phyloP scores from a whole-genome alignment of 2,797 vertebrate genomes.

The Protonibea diacanthus region DNA sequence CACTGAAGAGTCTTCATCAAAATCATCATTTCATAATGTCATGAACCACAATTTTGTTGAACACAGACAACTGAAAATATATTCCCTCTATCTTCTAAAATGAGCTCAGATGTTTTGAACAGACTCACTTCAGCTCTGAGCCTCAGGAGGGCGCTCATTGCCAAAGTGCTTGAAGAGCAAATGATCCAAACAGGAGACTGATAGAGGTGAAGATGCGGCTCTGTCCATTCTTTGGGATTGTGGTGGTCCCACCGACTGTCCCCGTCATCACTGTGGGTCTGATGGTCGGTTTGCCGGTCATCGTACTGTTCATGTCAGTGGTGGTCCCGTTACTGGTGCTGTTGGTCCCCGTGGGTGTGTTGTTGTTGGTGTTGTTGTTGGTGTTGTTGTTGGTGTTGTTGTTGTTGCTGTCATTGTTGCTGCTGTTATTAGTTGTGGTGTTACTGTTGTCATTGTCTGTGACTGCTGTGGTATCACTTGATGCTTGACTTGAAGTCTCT shows the following conservation, averaged over 20 bases:
- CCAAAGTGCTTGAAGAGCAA: conserved; percentile 27
- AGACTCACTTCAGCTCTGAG: neutral
- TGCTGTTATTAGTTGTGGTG: neutral
- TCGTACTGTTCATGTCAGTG: accelerated
- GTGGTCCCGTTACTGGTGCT: neutral
- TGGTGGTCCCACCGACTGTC: accelerated
- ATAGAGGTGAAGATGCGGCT: neutral
- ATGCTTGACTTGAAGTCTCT: neutral
- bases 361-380: neutral
- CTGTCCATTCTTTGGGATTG: neutral
- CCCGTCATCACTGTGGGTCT: accelerated
- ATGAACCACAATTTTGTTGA: neutral
- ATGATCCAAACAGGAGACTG: conserved; percentile 30
- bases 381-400: no score
- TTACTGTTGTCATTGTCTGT: neutral
- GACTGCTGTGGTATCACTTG: accelerated
- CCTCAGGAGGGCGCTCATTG: conserved; percentile 20
- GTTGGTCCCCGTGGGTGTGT: neutral
- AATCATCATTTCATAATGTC: neutral
- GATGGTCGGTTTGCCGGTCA: accelerated
- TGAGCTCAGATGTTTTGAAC: neutral
- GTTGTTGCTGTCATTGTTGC: neutral
- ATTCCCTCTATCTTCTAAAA: neutral
- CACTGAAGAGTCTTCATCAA: neutral
- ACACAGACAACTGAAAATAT: neutral